Percentiles rank a stretch among this genome's conserved stretches.
Evolutionary conservation across 1,140 invertebrate species (phyloP).

Genomic region (Maniola jurtina): DNA sequence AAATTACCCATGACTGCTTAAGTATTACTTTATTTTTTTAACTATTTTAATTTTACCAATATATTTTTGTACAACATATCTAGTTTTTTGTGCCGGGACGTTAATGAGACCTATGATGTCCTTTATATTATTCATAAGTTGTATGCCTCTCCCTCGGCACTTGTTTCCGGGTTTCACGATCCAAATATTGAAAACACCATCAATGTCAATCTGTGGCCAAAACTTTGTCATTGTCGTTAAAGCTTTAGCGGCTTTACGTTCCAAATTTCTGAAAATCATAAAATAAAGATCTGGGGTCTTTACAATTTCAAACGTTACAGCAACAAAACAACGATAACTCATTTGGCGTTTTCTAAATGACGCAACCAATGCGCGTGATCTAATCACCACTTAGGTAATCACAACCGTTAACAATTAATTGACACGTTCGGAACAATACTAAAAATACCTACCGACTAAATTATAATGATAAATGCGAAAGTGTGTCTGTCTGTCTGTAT

Average conservation of each 20-base stretch:
- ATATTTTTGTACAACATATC: conserved; percentile 97
- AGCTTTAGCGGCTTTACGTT: conserved; percentile 66
- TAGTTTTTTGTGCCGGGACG: conserved; percentile 81
- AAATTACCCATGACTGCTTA: neutral
- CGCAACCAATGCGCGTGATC: conserved; percentile 9
- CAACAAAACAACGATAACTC: neutral
- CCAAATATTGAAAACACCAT: conserved; percentile 94
- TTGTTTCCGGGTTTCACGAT: conserved; percentile 97
- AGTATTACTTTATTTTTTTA: conserved; percentile 8
- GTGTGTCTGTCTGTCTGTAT: no score
- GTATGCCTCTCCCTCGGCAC: conserved; percentile 94
- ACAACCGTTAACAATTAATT: conserved; percentile 7
- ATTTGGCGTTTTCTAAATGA: conserved; percentile 6
- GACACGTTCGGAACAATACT: neutral
- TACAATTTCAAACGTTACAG: conserved; percentile 4
- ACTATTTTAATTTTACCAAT: conserved; percentile 84
- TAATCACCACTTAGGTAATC: conserved; percentile 10
- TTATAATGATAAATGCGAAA: no score
- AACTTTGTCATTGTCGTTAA: conserved; percentile 76
- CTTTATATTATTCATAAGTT: conserved; percentile 91
- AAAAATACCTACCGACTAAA: no score
- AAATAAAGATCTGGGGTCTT: neutral
- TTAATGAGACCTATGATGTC: conserved; percentile 89
- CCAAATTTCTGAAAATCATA: conserved; percentile 58
- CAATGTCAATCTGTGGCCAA: conserved; percentile 91